These are phyloP conservation scores for Ethmia dodecea DNA, from an alignment of 2,888 invertebrate genomes.

Conservation along the genomic window DNA sequence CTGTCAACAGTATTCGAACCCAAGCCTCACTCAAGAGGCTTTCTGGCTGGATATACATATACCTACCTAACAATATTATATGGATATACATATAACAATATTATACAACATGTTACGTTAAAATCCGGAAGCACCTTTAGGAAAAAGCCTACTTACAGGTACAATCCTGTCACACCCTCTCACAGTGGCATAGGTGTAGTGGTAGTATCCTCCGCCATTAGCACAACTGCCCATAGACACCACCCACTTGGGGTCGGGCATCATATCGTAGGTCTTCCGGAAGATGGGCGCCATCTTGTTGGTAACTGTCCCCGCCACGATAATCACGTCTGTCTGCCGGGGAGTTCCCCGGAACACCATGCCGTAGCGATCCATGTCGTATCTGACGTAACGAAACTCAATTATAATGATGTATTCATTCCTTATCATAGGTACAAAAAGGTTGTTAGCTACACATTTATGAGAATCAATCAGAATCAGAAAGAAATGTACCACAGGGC, in stretches of 20 bases:
- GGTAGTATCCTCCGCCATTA: slow-evolving; percentile 99
- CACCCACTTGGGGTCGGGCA: slow-evolving; percentile 98
- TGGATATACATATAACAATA: too few species aligned
- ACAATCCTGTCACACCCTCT: slow-evolving; percentile 64
- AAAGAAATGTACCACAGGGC: too few species aligned
- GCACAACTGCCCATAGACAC: slow-evolving; percentile 99
- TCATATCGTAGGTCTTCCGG: slow-evolving; percentile 97
- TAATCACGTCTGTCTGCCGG: slow-evolving; percentile 97
- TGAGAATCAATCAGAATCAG: too few species aligned
- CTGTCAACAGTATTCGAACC: too few species aligned
- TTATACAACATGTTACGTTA: too few species aligned
- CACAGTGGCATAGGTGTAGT: slow-evolving; percentile 98
- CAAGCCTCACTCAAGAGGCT: too few species aligned
- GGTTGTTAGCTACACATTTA: too few species aligned
- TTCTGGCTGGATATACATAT: too few species aligned
- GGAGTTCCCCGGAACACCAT: slow-evolving; percentile 98
- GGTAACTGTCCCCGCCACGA: slow-evolving; percentile 98
- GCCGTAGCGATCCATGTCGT: slow-evolving; percentile 98
- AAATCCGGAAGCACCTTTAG: too few species aligned
- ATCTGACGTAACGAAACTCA: slow-evolving; percentile 65
- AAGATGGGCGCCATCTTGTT: slow-evolving; percentile 99
- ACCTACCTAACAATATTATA: too few species aligned
- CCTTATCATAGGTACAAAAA: too few species aligned
- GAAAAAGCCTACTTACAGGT: slow-evolving; percentile 44
- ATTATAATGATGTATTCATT: too few species aligned